A percentile compares a stretch with the other conserved stretches of the same genome.
phyloP scores from a whole-genome alignment of 2,797 vertebrate genomes.

The Enteromius paludinosus region DNA sequence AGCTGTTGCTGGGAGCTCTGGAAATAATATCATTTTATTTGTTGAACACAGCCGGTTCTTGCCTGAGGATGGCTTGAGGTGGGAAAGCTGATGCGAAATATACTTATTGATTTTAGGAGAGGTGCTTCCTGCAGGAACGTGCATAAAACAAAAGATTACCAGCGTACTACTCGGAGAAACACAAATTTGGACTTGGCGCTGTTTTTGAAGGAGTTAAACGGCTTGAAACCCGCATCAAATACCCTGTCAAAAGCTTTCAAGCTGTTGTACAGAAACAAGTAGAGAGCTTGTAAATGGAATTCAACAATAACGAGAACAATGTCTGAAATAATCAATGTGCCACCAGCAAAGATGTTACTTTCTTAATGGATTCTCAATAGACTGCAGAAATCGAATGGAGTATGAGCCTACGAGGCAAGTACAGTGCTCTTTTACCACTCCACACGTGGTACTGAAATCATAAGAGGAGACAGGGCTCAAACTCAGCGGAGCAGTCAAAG shows the following conservation, averaged over 20 bases:
- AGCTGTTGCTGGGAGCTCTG: conserved; percentile 1
- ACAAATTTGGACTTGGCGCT: background rate
- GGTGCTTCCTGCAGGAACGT: conserved; percentile 2
- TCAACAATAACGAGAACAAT: conserved; percentile 28
- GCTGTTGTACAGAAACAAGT: conserved; percentile 1
- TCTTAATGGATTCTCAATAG: conserved; percentile 40
- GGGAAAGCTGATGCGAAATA: conserved; percentile 24
- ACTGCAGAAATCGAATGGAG: conserved; percentile 8
- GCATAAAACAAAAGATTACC: conserved; percentile 16
- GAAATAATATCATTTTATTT: conserved; percentile 2
- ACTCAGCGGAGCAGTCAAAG: conserved; percentile 35
- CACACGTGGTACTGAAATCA: conserved; percentile 42
- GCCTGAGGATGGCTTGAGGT: conserved; percentile 28
- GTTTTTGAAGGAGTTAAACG: background rate
- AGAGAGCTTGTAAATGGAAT: conserved; percentile 18
- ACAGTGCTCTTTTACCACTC: conserved; percentile 7
- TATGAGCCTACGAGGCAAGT: background rate
- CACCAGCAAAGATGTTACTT: conserved; percentile 24
- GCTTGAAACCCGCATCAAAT: background rate
- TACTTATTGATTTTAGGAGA: conserved; percentile 17
- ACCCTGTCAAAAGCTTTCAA: conserved; percentile 13
- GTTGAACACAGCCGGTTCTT: conserved; percentile 33
- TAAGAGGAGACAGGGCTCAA: conserved; percentile 45
- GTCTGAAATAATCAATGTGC: conserved; percentile 37
- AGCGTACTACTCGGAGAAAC: background rate